Conservation (phyloP, 2,888 invertebrate genomes). For the Penaeus monodon region DNA sequence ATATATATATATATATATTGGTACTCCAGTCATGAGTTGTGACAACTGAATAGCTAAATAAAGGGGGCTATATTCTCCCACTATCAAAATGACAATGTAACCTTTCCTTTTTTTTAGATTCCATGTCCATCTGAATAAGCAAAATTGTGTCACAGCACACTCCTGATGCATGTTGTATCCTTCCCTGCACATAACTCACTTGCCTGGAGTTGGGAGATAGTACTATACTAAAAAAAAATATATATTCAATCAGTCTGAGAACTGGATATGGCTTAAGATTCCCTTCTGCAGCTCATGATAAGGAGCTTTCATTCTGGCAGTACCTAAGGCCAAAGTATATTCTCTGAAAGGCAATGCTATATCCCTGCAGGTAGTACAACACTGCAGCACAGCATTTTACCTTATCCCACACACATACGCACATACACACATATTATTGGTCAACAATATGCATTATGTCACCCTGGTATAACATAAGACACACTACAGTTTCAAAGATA, state of each 20-base stretch:
- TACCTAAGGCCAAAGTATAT: slow-evolving; percentile 36
- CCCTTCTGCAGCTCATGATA: slow-evolving; percentile 29
- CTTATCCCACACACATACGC: too few relatives aligned
- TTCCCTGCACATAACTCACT: too few relatives aligned
- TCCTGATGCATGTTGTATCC: too few relatives aligned
- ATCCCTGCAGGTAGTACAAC: slow-evolving; percentile 3
- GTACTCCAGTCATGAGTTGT: too few relatives aligned
- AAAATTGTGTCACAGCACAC: too few relatives aligned
- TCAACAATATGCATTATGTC: slow-evolving; percentile 6
- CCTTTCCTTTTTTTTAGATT: too few relatives aligned
- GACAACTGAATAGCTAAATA: too few relatives aligned
- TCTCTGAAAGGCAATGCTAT: slow-evolving; percentile 28
- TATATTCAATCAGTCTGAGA: slow-evolving; percentile 39
- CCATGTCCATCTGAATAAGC: too few relatives aligned
- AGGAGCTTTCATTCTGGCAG: slow-evolving; percentile 22
- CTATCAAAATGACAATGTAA: too few relatives aligned
- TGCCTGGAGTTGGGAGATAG: slow-evolving; percentile 15
- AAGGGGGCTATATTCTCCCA: too few relatives aligned
- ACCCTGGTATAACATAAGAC: background rate
- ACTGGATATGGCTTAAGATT: slow-evolving; percentile 34
- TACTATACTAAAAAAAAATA: slow-evolving; percentile 33
- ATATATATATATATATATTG: too few relatives aligned
- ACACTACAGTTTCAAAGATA: slow-evolving; percentile 9
- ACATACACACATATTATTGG: slow-evolving; percentile 20
- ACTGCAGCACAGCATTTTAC: too few relatives aligned